Conservation (phyloP, 1,140 invertebrate species). For the Ericerus pela region DNA sequence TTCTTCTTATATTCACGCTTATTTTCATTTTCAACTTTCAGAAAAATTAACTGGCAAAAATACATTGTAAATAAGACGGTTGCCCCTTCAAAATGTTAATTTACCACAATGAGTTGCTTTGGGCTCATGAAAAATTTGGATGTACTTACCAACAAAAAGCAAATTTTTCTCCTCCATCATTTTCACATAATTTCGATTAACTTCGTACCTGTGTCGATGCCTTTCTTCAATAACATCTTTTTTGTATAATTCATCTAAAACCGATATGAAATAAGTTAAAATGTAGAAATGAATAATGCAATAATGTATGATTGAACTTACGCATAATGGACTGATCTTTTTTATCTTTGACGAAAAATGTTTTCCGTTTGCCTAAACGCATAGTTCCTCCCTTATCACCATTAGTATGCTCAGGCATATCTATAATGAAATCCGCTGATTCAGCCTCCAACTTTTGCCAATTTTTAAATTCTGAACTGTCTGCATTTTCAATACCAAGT, state of each 20-base stretch:
- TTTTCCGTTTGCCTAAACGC: conserved; percentile 83
- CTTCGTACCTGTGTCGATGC: conserved; percentile 92
- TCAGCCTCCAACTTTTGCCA: conserved; percentile 27
- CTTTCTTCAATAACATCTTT: conserved; percentile 75
- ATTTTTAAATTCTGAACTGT: conserved; percentile 63
- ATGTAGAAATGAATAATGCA: background rate
- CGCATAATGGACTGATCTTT: conserved; percentile 46
- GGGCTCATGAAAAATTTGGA: no score
- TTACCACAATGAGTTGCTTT: no score
- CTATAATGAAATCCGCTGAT: conserved; percentile 91
- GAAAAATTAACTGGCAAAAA: no score
- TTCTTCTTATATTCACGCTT: no score
- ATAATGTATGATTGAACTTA: conserved; percentile 34
- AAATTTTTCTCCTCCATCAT: conserved; percentile 68
- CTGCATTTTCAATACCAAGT: conserved; percentile 57
- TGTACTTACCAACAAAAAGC: conserved; percentile 66
- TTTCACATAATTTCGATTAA: conserved; percentile 75
- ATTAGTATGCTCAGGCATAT: conserved; percentile 94
- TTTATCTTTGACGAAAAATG: conserved; percentile 48
- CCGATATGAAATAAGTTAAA: conserved; percentile 21
- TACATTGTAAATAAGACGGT: no score
- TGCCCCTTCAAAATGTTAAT: no score
- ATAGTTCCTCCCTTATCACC: conserved; percentile 87
- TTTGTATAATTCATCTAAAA: conserved; percentile 69
- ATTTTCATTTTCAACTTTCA: no score